Percentiles rank a stretch among this genome's conserved stretches.
Evolutionary conservation across 2,888 invertebrate species (phyloP).

Genomic region (Drosophila pegasa): DNA sequence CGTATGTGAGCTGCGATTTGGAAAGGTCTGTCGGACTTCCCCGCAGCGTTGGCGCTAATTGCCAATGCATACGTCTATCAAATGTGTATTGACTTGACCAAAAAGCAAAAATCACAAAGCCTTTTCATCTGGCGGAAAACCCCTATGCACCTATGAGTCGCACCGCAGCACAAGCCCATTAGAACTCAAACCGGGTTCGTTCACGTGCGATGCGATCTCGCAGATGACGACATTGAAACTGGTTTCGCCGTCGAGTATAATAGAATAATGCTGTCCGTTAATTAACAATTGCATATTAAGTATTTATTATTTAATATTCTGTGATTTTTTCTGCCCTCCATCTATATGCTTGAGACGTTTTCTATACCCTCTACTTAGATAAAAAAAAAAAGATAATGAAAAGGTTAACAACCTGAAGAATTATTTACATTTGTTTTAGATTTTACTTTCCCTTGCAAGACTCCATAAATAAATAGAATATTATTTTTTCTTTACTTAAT

Average conservation of each 20-base stretch:
- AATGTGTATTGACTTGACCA: constrained; percentile 9
- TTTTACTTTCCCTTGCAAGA: background rate
- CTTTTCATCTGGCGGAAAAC: constrained; percentile 44
- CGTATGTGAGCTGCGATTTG: constrained; percentile 12
- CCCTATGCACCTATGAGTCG: constrained; percentile 55
- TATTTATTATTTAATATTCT: constrained; percentile 16
- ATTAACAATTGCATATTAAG: constrained; percentile 49
- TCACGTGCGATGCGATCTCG: constrained; percentile 23
- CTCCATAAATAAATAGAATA: too few relatives aligned
- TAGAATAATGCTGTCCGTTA: constrained; percentile 23
- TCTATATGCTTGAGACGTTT: background rate
- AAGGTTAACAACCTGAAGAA: background rate
- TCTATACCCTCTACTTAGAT: constrained; percentile 4
- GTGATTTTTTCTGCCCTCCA: background rate
- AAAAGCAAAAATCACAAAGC: constrained; percentile 37
- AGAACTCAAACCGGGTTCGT: constrained; percentile 10
- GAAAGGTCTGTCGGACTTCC: constrained; percentile 47
- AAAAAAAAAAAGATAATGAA: background rate
- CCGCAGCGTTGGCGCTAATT: constrained; percentile 39
- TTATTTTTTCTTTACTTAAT: too few relatives aligned
- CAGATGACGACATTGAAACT: constrained; percentile 63
- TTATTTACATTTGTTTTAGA: background rate
- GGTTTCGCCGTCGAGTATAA: constrained; percentile 33
- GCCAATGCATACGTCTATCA: constrained; percentile 3
- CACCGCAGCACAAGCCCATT: constrained; percentile 5